Percentiles rank a stretch among this genome's conserved stretches.
These are phyloP conservation scores for Holcopasites calliopsidis DNA, from an alignment of 1,140 invertebrate species.

Conservation along the genomic window DNA sequence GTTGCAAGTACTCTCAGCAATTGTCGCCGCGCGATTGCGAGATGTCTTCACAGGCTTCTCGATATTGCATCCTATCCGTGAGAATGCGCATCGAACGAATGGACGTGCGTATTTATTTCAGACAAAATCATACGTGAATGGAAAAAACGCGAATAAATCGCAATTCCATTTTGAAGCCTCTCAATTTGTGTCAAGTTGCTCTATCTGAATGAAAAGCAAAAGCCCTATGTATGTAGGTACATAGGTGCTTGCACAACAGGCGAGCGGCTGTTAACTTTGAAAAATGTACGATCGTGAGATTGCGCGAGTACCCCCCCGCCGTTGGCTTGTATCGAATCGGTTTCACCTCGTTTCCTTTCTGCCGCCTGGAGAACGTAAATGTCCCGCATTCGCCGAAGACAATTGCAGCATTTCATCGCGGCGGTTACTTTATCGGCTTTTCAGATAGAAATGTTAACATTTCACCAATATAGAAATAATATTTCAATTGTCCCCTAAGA, in stretches of 20 bases:
- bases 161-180: too few relatives aligned
- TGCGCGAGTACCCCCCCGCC: slow-evolving; percentile 44
- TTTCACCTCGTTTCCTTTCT: slow-evolving; percentile 57
- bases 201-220: neutral
- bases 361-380: slow-evolving; percentile 27
- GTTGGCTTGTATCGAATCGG: slow-evolving; percentile 24
- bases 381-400: neutral
- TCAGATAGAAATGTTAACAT: too few relatives aligned
- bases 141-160: too few relatives aligned
- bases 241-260: slow-evolving; percentile 47
- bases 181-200: too few relatives aligned
- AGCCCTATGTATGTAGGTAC: slow-evolving; percentile 37
- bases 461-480: too few relatives aligned
- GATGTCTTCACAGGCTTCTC: slow-evolving; percentile 4
- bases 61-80: slow-evolving; percentile 19
- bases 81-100: slow-evolving; percentile 52
- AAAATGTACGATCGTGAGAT: slow-evolving; percentile 44
- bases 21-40: slow-evolving; percentile 10
- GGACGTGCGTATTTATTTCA: too few relatives aligned
- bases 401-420: neutral
- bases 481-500: neutral
- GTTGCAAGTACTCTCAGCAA: slow-evolving; percentile 14
- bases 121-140: too few relatives aligned
- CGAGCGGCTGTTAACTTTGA: neutral
- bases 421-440: neutral